Percentiles rank a stretch among this genome's conserved stretches.
Conservation (phyloP, 2,797 vertebrate genomes). For the Labeo calbasu region DNA sequence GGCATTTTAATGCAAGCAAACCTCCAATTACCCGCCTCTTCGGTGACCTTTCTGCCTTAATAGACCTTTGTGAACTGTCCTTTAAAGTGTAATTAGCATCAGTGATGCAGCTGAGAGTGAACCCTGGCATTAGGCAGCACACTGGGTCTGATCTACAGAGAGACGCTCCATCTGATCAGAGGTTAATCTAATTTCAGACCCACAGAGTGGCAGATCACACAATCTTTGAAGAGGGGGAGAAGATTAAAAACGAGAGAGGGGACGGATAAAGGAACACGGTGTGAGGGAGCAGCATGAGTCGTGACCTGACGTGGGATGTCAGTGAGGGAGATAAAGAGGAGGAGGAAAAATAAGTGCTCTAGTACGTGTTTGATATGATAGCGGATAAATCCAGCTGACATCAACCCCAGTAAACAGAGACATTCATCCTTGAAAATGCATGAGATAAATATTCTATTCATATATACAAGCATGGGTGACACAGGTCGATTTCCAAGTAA, state of each 20-base stretch:
- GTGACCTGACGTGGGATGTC: constrained; percentile 32
- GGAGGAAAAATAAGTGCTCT: constrained; percentile 30
- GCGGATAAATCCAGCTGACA: constrained; percentile 35
- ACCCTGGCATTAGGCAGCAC: constrained; percentile 23
- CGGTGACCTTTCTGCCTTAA: constrained; percentile 45
- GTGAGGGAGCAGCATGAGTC: constrained; percentile 3
- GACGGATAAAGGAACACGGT: constrained; percentile 8
- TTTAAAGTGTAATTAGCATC: constrained; percentile 62
- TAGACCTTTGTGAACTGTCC: constrained; percentile 47
- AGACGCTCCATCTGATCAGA: constrained; percentile 65
- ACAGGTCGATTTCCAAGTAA: constrained; percentile 35
- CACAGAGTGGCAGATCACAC: constrained; percentile 49
- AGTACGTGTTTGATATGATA: constrained; percentile 30
- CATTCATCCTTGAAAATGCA: constrained; percentile 24
- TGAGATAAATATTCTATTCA: constrained; percentile 33
- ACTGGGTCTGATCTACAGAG: constrained; percentile 16
- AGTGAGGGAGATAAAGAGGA: constrained; percentile 25
- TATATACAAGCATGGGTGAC: constrained; percentile 18
- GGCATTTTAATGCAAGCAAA: constrained; percentile 50
- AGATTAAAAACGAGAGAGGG: constrained; percentile 40
- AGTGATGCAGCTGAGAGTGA: constrained; percentile 38
- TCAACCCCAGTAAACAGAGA: constrained; percentile 24
- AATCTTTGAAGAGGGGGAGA: constrained; percentile 37
- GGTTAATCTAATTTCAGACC: constrained; percentile 62
- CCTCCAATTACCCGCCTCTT: constrained; percentile 51